phyloP scores from a whole-genome alignment of 2,888 invertebrate genomes.

The Lasioglossum malachurum region DNA sequence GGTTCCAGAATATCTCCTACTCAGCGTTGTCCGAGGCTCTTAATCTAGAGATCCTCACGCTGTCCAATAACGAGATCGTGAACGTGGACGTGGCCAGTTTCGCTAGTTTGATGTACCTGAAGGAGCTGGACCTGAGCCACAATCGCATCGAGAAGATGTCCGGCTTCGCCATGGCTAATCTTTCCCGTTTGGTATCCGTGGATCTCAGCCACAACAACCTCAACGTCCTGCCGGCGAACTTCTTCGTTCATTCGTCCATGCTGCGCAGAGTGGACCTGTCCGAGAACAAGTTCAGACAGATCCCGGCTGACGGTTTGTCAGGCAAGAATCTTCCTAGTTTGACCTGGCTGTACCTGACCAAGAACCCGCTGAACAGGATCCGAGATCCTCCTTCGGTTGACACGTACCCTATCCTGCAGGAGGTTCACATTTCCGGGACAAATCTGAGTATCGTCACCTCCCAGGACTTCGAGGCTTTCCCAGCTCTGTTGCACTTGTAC shows the following conservation, averaged over 20 bases:
- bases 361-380: constrained; percentile 92
- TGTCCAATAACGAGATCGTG: constrained; percentile 89
- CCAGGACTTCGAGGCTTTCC: constrained; percentile 94
- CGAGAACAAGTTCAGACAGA: constrained; percentile 91
- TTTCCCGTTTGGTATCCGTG: constrained; percentile 90
- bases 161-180: constrained; percentile 93
- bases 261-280: constrained; percentile 92
- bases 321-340: constrained; percentile 91
- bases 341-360: constrained; percentile 93
- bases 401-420: constrained; percentile 91
- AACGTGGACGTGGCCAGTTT: constrained; percentile 92
- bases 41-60: constrained; percentile 90
- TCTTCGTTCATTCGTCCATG: constrained; percentile 90
- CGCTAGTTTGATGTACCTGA: constrained; percentile 90
- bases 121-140: constrained; percentile 90
- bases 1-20: constrained; percentile 91
- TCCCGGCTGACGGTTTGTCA: constrained; percentile 91
- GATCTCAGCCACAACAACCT: constrained; percentile 92
- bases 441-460: constrained; percentile 94
- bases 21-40: constrained; percentile 91
- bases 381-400: constrained; percentile 90
- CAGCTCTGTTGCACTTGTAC: constrained; percentile 90
- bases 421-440: constrained; percentile 92
- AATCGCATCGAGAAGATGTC: constrained; percentile 92
- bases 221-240: constrained; percentile 92